Evolutionary conservation across 2,113 vertebrate genomes (phyloP), one percentile per base, ranked within the genome.

Genomic region (Panurus biarmicus): DNA sequence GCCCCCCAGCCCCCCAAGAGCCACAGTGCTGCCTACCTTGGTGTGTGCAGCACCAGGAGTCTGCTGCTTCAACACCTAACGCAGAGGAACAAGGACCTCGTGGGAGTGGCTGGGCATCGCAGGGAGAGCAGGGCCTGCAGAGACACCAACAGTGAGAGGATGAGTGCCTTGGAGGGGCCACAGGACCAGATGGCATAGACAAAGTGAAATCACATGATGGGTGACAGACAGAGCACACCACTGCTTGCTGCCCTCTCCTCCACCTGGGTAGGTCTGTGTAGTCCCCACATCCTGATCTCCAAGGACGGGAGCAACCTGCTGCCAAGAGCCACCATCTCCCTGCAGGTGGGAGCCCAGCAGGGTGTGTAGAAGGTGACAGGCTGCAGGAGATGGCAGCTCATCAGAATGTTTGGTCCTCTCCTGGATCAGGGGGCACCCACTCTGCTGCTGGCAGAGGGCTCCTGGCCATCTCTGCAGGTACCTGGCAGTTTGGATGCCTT

Each of bases 201-300:
- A 73, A 38, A 81, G 23, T 2, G 15, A 47, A 38, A 29, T 20
- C 15, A 20, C 22, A 53, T 14, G 42, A 35, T 14, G 65, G 51
- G 23, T 50, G 51, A 56, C 57, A 53, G 72, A 45, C 16, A 9
- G 57, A 73, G n/a, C 26, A 38, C 33, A 40, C 13, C 48, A 6
- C 16, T 12, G 60, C 38, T 15, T 2, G 23, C 76, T 76, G 64
- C n/a, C 29, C 44, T 83, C 58, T 76, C 53, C 40, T 12, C 5
- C 11, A 14, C 17, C 28, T 2, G 4, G 14, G 6, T 58, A 71
- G 38, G 18, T 64, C 61, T 82, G 24, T 17, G 47, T 36, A 8
- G 6, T 21, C 9, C 53, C 48, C 0, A 0, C 67, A 33, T 44
- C 71, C 83, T 0, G 0, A 6, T 19, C 44, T 67, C 33, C 31